Base-by-base conservation (phyloP, 2,888 invertebrate species). In the Oligia latruncula region DNA sequence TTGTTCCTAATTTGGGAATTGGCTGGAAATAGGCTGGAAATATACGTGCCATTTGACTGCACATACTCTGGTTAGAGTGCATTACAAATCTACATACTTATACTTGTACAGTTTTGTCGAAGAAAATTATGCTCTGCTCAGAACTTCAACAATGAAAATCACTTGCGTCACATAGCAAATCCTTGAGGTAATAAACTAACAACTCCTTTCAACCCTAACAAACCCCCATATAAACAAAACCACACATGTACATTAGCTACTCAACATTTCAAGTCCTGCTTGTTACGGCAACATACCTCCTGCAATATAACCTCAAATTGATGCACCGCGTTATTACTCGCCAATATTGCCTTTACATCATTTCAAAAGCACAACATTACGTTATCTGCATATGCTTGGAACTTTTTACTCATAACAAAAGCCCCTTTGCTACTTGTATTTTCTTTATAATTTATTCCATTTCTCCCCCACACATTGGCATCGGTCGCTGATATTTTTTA, bases 401-500 rank as follows among this genome's bases (percentile, higher is more conserved):
- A 94, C 92, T 95, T 95, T 95, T 95, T 94, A 93, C 93, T 95
- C 94, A 95, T 95, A 95, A 94, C 95, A 94, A 93, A 91, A 92
- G 93, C 95, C 96, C 96, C 95, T 95, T 92, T 91, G 95, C 95
- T 95, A 94, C 96, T 96, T 96, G 94, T 96, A 95, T 96, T 96
- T 97, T 96, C 96, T 96, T 96, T 95, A 96, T 97, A 96, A 97
- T 97, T 96, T 97, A 97, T 96, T 97, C 97, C 94, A 93, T 95
- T 95, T 92, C 95, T 95, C 96, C 97, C 96, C 96, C 95, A 95
- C 93, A 96, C 96, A 95, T 95, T 95, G 96, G 95, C 96, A 96
- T 96, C 95, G 96, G 96, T 95, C 96, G 96, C 97, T 97, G 97
- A 97, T 97, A 97, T 97, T 97, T 96, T 97, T 97, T 97, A 97